A percentile compares a stretch with the other conserved stretches of the same genome.
phyloP scores from a whole-genome alignment of 2,888 invertebrate species.

The Mythimna lalbum region DNA sequence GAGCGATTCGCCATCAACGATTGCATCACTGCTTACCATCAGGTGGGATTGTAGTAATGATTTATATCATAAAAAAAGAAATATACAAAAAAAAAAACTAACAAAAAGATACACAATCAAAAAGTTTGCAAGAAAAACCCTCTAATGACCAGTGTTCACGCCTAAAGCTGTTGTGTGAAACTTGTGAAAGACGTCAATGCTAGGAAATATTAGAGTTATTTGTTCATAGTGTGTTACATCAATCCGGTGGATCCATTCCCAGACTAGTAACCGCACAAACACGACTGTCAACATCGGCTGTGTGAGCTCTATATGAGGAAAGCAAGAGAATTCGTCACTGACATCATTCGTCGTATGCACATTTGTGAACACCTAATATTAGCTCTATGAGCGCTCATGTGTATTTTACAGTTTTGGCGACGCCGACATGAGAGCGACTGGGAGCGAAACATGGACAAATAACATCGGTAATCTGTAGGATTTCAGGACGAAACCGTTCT shows the following conservation, averaged over 20 bases:
- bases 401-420: conserved; percentile 75
- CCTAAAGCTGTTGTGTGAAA: background rate
- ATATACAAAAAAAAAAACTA: too few species aligned
- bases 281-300: conserved; percentile 8
- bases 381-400: conserved; percentile 69
- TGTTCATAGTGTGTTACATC: conserved; percentile 21
- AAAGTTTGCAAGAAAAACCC: background rate
- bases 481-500: conserved; percentile 54
- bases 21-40: too few species aligned
- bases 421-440: conserved; percentile 61
- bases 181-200: background rate
- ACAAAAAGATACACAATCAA: too few species aligned
- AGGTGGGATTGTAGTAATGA: too few species aligned
- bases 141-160: background rate
- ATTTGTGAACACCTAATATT: conserved; percentile 76
- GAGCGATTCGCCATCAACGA: too few species aligned
- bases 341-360: conserved; percentile 74
- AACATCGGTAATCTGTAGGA: conserved; percentile 50
- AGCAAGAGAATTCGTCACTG: conserved; percentile 68
- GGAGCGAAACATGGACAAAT: conserved; percentile 56
- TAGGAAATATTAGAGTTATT: conserved; percentile 8
- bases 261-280: conserved; percentile 17
- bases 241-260: conserved; percentile 30
- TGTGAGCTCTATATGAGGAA: conserved; percentile 37
- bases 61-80: too few species aligned